These are phyloP conservation scores for Chrysotoxum bicinctum DNA, from an alignment of 2,888 invertebrate genomes.

Conservation along the genomic window DNA sequence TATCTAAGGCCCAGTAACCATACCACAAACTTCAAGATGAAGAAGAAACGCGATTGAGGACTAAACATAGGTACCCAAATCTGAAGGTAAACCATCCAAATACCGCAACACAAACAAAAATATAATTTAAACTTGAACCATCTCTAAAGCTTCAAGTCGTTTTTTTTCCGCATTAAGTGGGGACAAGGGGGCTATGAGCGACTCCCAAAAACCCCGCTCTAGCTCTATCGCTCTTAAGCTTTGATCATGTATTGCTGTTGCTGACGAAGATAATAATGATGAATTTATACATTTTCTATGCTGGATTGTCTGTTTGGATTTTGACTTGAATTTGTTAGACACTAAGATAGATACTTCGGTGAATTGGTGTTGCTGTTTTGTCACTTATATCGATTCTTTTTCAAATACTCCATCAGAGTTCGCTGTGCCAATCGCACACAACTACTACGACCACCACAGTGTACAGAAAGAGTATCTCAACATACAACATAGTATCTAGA, in stretches of 20 bases:
- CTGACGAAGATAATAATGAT: slow-evolving; percentile 41
- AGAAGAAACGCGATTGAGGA: slow-evolving; percentile 65
- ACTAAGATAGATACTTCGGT: not conserved
- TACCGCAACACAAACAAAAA: slow-evolving; percentile 34
- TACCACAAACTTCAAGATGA: slow-evolving; percentile 16
- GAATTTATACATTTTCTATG: slow-evolving; percentile 52
- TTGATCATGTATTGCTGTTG: not conserved
- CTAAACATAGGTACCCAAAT: slow-evolving; percentile 46
- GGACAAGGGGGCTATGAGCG: not conserved
- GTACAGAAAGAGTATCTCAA: slow-evolving; percentile 4
- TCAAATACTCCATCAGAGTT: slow-evolving; percentile 37
- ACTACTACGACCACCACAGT: slow-evolving; percentile 2
- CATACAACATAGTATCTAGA: slow-evolving; percentile 31
- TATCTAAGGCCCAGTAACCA: slow-evolving; percentile 39
- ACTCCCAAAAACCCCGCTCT: slow-evolving; percentile 26
- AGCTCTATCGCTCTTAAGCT: slow-evolving; percentile 3
- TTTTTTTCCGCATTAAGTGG: slow-evolving; percentile 65
- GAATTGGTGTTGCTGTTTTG: slow-evolving; percentile 45
- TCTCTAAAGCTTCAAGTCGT: slow-evolving; percentile 43
- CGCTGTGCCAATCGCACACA: slow-evolving; percentile 38
- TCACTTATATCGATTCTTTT: slow-evolving; percentile 63
- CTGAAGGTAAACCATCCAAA: slow-evolving; percentile 67
- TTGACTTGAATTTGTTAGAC: slow-evolving; percentile 7
- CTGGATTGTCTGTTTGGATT: slow-evolving; percentile 40
- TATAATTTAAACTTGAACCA: slow-evolving; percentile 63